These are phyloP conservation scores for Calliopum simillimum DNA, from an alignment of 2,888 invertebrate species.

Conservation along the genomic window DNA sequence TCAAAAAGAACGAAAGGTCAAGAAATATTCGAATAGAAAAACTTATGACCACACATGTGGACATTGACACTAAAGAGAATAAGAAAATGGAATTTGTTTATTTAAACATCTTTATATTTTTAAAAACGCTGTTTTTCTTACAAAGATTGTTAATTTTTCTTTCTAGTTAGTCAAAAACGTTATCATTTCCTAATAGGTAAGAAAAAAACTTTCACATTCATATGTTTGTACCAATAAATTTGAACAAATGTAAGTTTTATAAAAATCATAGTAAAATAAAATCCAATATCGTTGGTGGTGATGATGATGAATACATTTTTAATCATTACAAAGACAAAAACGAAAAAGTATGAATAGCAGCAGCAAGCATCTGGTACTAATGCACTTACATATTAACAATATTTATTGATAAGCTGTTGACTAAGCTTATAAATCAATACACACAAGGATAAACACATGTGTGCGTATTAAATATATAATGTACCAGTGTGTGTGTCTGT, in stretches of 20 bases:
- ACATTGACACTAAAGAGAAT: too few relatives aligned
- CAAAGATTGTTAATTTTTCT: too few relatives aligned
- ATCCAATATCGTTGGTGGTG: constrained; percentile 1
- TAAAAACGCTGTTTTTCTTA: too few relatives aligned
- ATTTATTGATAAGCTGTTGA: constrained; percentile 21
- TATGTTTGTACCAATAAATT: too few relatives aligned
- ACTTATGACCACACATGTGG: too few relatives aligned
- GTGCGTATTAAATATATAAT: neutral
- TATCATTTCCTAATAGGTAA: neutral
- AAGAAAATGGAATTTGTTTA: too few relatives aligned
- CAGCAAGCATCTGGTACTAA: neutral
- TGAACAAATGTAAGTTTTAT: too few relatives aligned
- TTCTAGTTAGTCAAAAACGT: too few relatives aligned
- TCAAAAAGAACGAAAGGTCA: too few relatives aligned
- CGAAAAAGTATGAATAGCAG: too few relatives aligned
- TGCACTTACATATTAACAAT: neutral
- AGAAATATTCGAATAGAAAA: too few relatives aligned
- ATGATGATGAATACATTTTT: constrained; percentile 16
- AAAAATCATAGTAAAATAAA: neutral
- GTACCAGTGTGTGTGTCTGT: neutral
- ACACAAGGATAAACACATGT: neutral
- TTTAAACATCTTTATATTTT: too few relatives aligned
- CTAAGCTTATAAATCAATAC: neutral
- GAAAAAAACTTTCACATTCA: neutral
- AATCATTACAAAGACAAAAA: neutral